These are phyloP conservation scores for Epinephelus cyanopodus DNA, from an alignment of 2,113 vertebrate genomes.

Conservation along the genomic window DNA sequence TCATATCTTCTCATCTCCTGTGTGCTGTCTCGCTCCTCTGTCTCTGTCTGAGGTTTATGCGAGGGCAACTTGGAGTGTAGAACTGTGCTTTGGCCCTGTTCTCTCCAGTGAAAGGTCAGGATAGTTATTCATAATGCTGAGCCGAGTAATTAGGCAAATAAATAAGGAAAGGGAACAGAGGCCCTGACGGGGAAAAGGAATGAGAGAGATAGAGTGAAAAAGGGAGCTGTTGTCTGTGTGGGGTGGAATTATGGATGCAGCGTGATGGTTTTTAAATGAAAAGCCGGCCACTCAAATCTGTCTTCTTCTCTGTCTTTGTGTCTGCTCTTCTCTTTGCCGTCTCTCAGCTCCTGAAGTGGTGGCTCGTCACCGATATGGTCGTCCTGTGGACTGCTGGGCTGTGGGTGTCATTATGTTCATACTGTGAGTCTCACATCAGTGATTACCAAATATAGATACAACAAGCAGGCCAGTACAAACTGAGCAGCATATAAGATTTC, in stretches of 20 bases:
- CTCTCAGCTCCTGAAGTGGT: constrained; percentile 89
- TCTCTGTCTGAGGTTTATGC: constrained; percentile 40
- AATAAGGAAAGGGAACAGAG: constrained; percentile 59
- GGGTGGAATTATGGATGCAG: constrained; percentile 29
- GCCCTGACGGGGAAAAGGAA: constrained; percentile 15
- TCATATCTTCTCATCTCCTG: constrained; percentile 16
- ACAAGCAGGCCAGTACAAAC: not conserved
- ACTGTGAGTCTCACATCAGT: constrained; percentile 82
- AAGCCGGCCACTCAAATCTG: not conserved
- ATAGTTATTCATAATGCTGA: constrained; percentile 66
- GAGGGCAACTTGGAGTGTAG: constrained; percentile 36
- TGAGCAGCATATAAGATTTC: not conserved
- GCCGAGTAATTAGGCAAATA: constrained; percentile 63
- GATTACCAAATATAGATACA: constrained; percentile 6
- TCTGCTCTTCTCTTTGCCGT: constrained; percentile 22
- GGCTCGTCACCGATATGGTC: constrained; percentile 88
- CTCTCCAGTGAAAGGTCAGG: constrained; percentile 44
- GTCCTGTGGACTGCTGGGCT: constrained; percentile 91
- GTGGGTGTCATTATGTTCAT: constrained; percentile 91
- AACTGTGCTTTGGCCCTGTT: constrained; percentile 51
- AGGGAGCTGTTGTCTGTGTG: constrained; percentile 13
- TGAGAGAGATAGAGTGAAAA: constrained; percentile 1
- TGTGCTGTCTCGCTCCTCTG: constrained; percentile 15
- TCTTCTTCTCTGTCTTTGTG: not conserved
- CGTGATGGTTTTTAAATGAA: constrained; percentile 34